A percentile compares a stretch with the other conserved stretches of the same genome.
These are phyloP conservation scores for Zosterops pallidus DNA, from an alignment of 2,113 vertebrate genomes.

Conservation along the genomic window DNA sequence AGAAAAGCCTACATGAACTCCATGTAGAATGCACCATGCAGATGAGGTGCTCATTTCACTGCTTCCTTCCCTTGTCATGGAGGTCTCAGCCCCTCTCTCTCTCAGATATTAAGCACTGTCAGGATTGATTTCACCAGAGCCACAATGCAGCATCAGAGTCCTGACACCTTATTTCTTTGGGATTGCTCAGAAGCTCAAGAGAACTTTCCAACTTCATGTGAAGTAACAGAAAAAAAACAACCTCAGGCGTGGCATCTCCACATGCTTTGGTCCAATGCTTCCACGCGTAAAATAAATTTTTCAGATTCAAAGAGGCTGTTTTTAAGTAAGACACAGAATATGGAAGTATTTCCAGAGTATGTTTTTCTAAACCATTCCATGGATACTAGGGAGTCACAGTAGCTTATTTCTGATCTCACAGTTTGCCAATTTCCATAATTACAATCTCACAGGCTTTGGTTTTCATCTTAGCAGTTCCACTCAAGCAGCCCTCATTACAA, in stretches of 20 bases:
- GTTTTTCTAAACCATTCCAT: background rate
- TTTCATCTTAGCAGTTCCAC: background rate
- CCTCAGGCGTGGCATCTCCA: background rate
- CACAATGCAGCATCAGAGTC: background rate
- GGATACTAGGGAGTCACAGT: background rate
- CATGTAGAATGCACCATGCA: background rate
- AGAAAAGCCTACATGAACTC: background rate
- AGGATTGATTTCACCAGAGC: background rate
- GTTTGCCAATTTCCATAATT: conserved; percentile 7
- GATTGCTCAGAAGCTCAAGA: background rate
- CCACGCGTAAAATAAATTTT: background rate
- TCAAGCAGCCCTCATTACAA: background rate
- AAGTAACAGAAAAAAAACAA: background rate
- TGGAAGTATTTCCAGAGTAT: background rate
- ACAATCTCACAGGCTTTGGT: background rate
- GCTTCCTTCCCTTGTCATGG: background rate
- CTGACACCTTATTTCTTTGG: too few species aligned
- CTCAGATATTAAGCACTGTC: background rate
- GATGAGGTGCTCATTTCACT: background rate
- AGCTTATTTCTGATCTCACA: conserved; percentile 15
- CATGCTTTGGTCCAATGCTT: background rate
- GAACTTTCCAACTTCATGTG: background rate
- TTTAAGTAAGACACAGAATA: background rate
- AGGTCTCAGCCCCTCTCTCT: background rate
- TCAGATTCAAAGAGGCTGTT: background rate